Evolutionary conservation across 2,888 invertebrate species (phyloP), one percentile per base, ranked within the genome.

Genomic region (Philaethria dido): DNA sequence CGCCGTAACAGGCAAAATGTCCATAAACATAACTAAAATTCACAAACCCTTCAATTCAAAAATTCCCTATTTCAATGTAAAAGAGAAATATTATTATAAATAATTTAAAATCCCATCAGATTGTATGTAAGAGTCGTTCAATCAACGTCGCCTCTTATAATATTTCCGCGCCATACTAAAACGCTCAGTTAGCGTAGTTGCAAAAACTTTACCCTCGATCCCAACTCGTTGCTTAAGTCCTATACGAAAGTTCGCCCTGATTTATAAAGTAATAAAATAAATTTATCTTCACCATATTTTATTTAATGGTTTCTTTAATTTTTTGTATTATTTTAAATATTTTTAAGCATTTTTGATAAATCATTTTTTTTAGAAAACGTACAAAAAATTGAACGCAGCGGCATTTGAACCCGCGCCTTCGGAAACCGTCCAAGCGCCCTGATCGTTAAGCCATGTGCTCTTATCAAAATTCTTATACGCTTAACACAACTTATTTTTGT

Each of bases 131-230:
- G 36, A 59, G 55, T 9, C 64, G 59, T 42, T 64, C 59, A 64
- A 59, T 64, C 64, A 64, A 48, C 39, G 57, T 64, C 64, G 48
- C n/a, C 59, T 42, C 52, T 22, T 57, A 57, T 57, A 52, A 50
- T 33, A 50, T 57, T 63, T 59, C 39, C 39, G 48, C 50, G 29
- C 2, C n/a, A n/a, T 59, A 50, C 25, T 39, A 42, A 64, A 64
- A 59, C 59, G 57, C 39, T 57, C 57, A 64, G 48, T 48, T 48
- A 64, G 25, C 54, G 45, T 11, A 45, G 47, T 55, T 64, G 16
- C 48, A 36, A 29, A 45, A 59, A 59, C 25, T 59, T 64, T 29
- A 29, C 48, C 39, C 14, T 36, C 16, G 20, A 55, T 16, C 63
- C 22, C 36, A 22, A 47, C 45, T 60, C n/a, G 20, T 16, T 50